Conservation (phyloP, 37 sponge, comb jelly and placozoan species). For the Halichondria panicea region DNA sequence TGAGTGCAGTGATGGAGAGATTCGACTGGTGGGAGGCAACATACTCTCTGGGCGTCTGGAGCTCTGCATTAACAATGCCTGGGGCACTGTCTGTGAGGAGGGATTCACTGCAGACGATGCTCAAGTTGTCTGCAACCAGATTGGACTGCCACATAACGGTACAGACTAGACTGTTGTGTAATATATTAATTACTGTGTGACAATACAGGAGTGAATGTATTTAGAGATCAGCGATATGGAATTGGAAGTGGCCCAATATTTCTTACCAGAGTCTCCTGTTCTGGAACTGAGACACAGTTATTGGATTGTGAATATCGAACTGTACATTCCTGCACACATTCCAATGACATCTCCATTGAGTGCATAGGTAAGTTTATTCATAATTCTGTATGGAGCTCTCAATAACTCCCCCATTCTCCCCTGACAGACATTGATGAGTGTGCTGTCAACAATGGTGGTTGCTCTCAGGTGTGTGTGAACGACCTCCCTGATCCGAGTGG, state of each 20-base stretch:
- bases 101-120: slow-evolving; percentile 21
- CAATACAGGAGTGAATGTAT: background rate
- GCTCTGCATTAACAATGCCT: slow-evolving; percentile 23
- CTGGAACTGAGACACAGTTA: slow-evolving; percentile 12
- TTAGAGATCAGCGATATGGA: slow-evolving; percentile 8
- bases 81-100: slow-evolving; percentile 30
- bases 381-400: background rate
- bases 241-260: slow-evolving; percentile 28
- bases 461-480: background rate
- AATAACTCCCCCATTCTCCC: background rate
- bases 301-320: too few relatives aligned
- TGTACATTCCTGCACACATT: background rate
- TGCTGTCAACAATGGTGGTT: slow-evolving; percentile 1
- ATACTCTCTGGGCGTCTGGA: slow-evolving; percentile 7
- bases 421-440: slow-evolving; percentile 8
- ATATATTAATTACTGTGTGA: background rate
- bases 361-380: background rate
- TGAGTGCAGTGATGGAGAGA: background rate
- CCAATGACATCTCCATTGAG: background rate
- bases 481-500: background rate
- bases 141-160: slow-evolving; percentile 1
- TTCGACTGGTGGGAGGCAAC: slow-evolving; percentile 2
- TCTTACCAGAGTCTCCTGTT: slow-evolving; percentile 21
- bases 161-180: background rate
- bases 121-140: slow-evolving; percentile 12